Conservation (phyloP, 2,797 vertebrate species). For the Scleropages formosus region DNA sequence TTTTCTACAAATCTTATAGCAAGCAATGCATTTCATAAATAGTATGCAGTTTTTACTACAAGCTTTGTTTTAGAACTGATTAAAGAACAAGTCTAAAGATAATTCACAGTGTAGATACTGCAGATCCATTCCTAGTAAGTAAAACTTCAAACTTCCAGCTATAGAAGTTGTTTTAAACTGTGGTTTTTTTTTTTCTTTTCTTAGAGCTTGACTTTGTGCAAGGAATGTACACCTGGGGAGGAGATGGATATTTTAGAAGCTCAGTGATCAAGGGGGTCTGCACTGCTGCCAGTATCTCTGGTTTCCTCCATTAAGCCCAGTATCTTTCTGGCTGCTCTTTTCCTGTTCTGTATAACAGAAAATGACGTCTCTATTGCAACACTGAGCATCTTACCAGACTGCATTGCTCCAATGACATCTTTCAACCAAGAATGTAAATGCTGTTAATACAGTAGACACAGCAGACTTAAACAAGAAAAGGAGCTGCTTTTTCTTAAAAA, state of each 20-base stretch:
- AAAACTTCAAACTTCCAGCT: neutral
- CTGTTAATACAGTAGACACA: too few species aligned
- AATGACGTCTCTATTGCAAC: neutral
- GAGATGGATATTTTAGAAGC: conserved; percentile 18
- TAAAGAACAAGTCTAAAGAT: too few species aligned
- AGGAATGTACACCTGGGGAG: conserved; percentile 24
- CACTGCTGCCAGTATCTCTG: neutral
- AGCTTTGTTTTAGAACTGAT: neutral
- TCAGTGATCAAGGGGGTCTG: neutral
- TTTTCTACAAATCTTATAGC: neutral
- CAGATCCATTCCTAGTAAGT: too few species aligned
- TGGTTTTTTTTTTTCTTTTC: neutral
- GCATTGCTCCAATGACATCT: neutral
- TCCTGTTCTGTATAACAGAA: neutral
- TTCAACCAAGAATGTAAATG: neutral
- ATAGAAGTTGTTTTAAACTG: neutral
- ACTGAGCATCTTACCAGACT: neutral
- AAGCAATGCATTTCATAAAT: too few species aligned
- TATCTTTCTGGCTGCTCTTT: conserved; percentile 3
- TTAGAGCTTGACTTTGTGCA: neutral
- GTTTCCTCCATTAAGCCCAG: neutral
- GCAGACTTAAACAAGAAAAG: too few species aligned
- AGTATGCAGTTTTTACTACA: too few species aligned
- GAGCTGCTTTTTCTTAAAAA: too few species aligned
- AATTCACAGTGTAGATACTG: neutral